Base-by-base conservation (phyloP, 2,113 vertebrate species). In the Cariama cristata region DNA sequence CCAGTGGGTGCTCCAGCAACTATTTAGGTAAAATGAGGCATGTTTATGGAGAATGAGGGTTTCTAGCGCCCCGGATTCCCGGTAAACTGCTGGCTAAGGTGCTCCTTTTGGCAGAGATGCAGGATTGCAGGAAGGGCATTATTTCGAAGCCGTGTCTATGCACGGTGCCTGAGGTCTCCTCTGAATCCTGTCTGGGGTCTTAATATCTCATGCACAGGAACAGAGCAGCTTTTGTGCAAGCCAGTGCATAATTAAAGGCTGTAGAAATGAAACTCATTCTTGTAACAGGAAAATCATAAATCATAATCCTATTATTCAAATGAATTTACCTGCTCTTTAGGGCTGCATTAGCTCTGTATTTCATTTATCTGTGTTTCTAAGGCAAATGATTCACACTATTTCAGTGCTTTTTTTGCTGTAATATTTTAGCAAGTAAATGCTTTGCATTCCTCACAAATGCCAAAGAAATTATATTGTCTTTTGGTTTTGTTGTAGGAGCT, bases 291-390 rank as follows among this genome's bases (percentile, higher is more conserved):
- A 94, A 93, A 83, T 93, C 53, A 63, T 96, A 96, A 95, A 93
- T 96, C 94, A 92, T 86, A 94, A 79, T 87, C 63, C 74, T 42
- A 69, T 95, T 95, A 90, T 79, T 88, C 81, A 91, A 80, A 94
- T 56, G 9, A 79, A 79, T 96, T 93, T 94, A 79, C 74, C 84
- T 95, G 71, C 71, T 93, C 74, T 96, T 95, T 76, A 90, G 84
- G 58, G 63, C 63, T 83, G 19, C 71, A 17, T 88, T 85, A 63
- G 55, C 60, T 86, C 55, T 88, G 58, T 53, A 13, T 88, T 93
- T 88, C 50, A 63, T 90, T 89, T 88, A 52, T 90, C 81, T 86
- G 50, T 73, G n/a, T 87, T 95, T 90, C 74, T 50, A 77, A 93
- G 80, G 49, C 58, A 83, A 94, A 89, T 58, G 63, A 79, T 44